phyloP scores from a whole-genome alignment of 2,797 vertebrate species.

The Numenius phaeopus region DNA sequence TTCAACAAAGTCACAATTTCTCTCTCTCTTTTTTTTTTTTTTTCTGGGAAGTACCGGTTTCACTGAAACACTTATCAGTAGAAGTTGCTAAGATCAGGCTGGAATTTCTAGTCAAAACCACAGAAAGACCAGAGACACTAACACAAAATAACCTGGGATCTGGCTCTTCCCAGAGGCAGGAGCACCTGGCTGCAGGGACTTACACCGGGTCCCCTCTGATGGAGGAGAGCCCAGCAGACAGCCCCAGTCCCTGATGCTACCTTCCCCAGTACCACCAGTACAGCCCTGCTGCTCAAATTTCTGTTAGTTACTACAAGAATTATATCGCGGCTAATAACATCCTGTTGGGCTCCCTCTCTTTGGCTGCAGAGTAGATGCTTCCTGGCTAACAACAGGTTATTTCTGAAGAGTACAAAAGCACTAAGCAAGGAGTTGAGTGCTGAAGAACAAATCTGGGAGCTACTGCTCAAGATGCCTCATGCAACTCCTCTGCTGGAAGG shows the following conservation, averaged over 20 bases:
- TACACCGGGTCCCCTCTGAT: rapidly evolving
- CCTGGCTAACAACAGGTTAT: not conserved
- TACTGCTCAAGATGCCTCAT: not conserved
- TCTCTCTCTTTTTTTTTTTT: not conserved
- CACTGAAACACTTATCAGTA: not conserved
- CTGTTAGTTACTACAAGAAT: not conserved
- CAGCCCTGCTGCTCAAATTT: not conserved
- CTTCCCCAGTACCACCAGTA: not conserved
- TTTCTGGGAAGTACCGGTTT: constrained; percentile 9
- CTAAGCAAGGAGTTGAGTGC: not conserved
- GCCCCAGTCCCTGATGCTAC: rapidly evolving
- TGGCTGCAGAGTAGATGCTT: not conserved
- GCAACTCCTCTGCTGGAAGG: not conserved
- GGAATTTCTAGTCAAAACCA: constrained; percentile 14
- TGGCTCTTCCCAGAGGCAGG: not conserved
- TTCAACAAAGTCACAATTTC: not conserved
- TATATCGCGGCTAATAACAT: too few relatives aligned
- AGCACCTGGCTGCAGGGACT: not conserved
- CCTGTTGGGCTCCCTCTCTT: not conserved
- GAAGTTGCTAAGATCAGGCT: not conserved
- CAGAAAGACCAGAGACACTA: not conserved
- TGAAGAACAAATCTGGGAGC: not conserved
- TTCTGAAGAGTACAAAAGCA: not conserved
- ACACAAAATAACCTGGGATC: not conserved
- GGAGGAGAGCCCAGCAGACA: not conserved